Evolutionary conservation across 2,113 vertebrate genomes (phyloP), one percentile per base, ranked within the genome.

Genomic region (Mormoops blainvillei): DNA sequence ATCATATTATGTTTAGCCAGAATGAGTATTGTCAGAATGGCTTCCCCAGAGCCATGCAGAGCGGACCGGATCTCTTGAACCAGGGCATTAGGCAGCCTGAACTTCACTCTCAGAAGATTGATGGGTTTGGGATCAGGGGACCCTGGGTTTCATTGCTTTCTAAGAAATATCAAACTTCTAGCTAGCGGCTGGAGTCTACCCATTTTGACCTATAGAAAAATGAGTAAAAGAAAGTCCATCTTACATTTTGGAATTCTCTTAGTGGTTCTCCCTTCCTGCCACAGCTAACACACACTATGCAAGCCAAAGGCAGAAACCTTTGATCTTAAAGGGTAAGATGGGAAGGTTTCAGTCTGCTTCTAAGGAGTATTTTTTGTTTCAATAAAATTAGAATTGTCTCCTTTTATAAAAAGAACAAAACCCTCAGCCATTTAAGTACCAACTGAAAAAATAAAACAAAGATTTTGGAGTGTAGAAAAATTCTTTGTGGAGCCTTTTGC

Each of bases 361-460:
- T 33, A 80, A 78, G 26, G 12, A 87, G 11, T 26, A 8, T 19
- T 76, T 91, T 95, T 80, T 50, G 7, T 91, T 76, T 84, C 18
- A 7, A 58, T 65, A 61, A 63, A 87, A 90, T 80, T 68, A 78
- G 22, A 87, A 94, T 83, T 48, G 7, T 92, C 54, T 92, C 16
- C 70, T 95, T 92, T 54, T 70, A 80, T 71, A 50, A 68, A 94
- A 87, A 78, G n/a, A 89, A 67, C n/a, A 87, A 87, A 41, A 31
- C 2, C 12, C 38, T 88, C 38, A 50, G 18, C 65, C 67, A 78
- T 52, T 38, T 76, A 87, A 96, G 28, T 78, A 61, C 43, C 61
- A 76, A 61, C 20, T 78, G 22, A 70, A 94, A 93, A n/a, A 68
- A 74, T 38, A 73, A n/a, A 68, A 74, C n/a, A 73, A 77, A 85